Base-by-base conservation (phyloP, 2,888 invertebrate genomes). In the Apomyelois bistriatella region DNA sequence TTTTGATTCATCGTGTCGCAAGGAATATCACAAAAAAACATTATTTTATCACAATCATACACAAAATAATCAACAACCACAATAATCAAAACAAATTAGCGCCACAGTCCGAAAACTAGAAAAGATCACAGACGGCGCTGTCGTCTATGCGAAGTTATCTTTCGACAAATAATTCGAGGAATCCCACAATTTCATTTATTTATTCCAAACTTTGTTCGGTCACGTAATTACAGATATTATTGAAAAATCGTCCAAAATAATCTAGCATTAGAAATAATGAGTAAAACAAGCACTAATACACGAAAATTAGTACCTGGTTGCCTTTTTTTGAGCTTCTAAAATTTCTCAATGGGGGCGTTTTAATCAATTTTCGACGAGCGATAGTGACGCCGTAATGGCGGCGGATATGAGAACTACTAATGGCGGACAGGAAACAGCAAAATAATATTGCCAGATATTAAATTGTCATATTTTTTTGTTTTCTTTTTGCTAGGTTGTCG, bases 281-380 rank as follows among this genome's bases (percentile, higher is more conserved):
- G 2, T 43, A 17, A 49, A 52, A 28, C 17, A 5, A 37, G 22
- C 15, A 15, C 32, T 43, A 38, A 48, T 48, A 53, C 48, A 47
- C 13, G 28, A 15, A 40, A 50, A 48, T 55, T 8, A 54, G 53
- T 70, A 71, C 70, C 69, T 70, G 64, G 52, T 38, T 58, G 60
- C 41, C 50, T 50, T 50, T 55, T n/a, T 58, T 55, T 17, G 59
- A 79, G 74, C 76, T 82, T 82, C 80, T 70, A 67, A 73, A 70
- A 76, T 81, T 76, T 76, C 78, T 74, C 82, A 79, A 79, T 71
- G 85, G 85, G 83, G 85, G 87, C 87, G 87, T 85, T 82, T 68
- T 72, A 69, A 79, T 87, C 83, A 83, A 79, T 81, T n/a, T 40
- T 69, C 70, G 16, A 49, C 15, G 13, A 40, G 48, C 48, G 48